A percentile compares a stretch with the other conserved stretches of the same genome.
These are phyloP conservation scores for Allygus modestus DNA, from an alignment of 2,888 invertebrate genomes.

Conservation along the genomic window DNA sequence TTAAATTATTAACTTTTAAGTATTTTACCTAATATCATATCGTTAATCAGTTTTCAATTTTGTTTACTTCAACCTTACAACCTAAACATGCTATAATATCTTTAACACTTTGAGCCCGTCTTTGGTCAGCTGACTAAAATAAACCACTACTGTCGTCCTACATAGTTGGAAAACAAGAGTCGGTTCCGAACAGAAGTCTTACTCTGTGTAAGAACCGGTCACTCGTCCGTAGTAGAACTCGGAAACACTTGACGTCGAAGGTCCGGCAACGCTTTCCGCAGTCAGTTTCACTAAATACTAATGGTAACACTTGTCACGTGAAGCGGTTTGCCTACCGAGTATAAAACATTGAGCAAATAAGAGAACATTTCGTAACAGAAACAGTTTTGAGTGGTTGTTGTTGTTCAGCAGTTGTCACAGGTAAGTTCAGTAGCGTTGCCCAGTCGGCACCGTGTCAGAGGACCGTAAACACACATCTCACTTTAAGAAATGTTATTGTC, in stretches of 20 bases:
- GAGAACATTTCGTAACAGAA: background rate
- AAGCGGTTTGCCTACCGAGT: background rate
- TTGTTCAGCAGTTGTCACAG: too few species aligned
- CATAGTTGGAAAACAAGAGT: background rate
- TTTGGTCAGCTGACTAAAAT: constrained; percentile 37
- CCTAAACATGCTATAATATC: background rate
- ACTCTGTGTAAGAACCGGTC: too few species aligned
- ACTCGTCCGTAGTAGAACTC: too few species aligned
- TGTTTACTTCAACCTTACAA: background rate
- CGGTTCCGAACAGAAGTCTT: background rate
- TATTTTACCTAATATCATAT: too few species aligned
- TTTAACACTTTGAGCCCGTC: background rate
- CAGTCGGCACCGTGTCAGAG: background rate
- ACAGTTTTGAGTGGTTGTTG: background rate
- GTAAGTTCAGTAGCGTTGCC: too few species aligned
- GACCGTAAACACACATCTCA: background rate
- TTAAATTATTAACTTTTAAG: too few species aligned
- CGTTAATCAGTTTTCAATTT: too few species aligned
- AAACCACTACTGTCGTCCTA: background rate
- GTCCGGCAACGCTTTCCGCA: background rate
- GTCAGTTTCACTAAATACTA: background rate
- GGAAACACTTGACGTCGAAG: too few species aligned
- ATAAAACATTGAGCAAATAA: background rate
- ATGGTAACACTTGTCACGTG: constrained; percentile 2
- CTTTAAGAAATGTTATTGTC: too few species aligned